Conservation (phyloP, 2,888 invertebrate genomes). For the Mimachlamys varia region DNA sequence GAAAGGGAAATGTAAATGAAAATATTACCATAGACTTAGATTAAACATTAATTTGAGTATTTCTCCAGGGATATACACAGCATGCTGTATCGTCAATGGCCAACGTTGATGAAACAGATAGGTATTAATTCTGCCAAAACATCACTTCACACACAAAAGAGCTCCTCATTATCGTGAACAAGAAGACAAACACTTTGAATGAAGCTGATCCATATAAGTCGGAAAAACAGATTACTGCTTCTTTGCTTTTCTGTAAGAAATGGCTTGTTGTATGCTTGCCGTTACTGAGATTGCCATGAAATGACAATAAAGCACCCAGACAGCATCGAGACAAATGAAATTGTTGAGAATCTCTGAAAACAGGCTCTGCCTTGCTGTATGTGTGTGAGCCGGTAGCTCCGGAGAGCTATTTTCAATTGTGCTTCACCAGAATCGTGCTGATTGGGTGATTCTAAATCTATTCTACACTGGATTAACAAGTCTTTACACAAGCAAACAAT, state of each 20-base stretch:
- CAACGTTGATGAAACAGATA: not conserved
- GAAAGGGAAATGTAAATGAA: not conserved
- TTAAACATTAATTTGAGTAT: not conserved
- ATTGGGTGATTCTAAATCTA: not conserved
- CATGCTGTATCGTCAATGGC: not conserved
- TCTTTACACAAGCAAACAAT: conserved; percentile 16
- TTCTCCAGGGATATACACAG: not conserved
- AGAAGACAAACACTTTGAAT: conserved; percentile 21
- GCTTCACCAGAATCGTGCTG: not conserved
- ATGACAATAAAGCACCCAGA: conserved; percentile 10
- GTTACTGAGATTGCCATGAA: not conserved
- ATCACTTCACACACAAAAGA: conserved; percentile 7
- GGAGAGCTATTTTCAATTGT: conserved; percentile 9
- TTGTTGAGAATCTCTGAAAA: conserved; percentile 30
- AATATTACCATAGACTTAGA: not conserved
- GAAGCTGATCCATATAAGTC: not conserved
- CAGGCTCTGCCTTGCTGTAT: conserved; percentile 18
- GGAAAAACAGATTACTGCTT: not conserved
- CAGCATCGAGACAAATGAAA: conserved; percentile 13
- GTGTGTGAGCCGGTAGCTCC: conserved; percentile 11
- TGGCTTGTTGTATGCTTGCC: not conserved
- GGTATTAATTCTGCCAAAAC: not conserved
- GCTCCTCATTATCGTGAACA: not conserved
- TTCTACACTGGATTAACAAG: not conserved
- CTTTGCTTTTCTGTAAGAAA: not conserved